phyloP scores from a whole-genome alignment of 2,888 invertebrate species.

The Drosophila neoperkinsi region DNA sequence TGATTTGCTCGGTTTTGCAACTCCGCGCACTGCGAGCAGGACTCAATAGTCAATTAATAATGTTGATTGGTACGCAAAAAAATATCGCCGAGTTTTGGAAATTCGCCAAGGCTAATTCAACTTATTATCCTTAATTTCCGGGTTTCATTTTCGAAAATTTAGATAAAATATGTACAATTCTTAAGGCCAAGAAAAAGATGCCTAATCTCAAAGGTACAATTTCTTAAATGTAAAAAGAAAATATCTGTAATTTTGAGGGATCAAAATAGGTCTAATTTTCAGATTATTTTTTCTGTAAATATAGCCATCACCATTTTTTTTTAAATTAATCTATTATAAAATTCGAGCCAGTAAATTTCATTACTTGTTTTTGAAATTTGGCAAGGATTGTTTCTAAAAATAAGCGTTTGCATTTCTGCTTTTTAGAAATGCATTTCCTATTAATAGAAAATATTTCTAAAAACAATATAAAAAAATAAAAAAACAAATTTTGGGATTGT shows the following conservation, averaged over 20 bases:
- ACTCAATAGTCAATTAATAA: background rate
- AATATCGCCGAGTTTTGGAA: constrained; percentile 4
- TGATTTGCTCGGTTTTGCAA: constrained; percentile 54
- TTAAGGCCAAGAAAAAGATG: background rate
- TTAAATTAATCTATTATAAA: too few species aligned
- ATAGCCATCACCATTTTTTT: too few species aligned
- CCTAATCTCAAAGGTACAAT: background rate
- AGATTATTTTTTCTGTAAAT: too few species aligned
- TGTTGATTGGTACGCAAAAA: background rate
- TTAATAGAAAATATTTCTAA: background rate
- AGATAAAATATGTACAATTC: too few species aligned
- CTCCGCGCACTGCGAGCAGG: constrained; percentile 39
- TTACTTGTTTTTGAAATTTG: background rate
- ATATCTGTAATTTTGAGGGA: too few species aligned
- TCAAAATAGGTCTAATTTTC: too few species aligned
- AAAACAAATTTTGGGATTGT: too few species aligned
- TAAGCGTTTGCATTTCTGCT: background rate
- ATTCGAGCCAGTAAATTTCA: background rate
- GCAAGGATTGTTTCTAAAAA: background rate
- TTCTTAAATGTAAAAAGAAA: too few species aligned
- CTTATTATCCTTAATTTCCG: background rate
- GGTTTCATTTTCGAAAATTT: too few species aligned
- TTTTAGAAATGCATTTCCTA: background rate
- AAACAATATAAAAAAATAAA: background rate
- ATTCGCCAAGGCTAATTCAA: background rate